Percentiles rank a stretch among this genome's conserved stretches.
phyloP scores from a whole-genome alignment of 2,888 invertebrate genomes.

The Himalopsyche anomala region DNA sequence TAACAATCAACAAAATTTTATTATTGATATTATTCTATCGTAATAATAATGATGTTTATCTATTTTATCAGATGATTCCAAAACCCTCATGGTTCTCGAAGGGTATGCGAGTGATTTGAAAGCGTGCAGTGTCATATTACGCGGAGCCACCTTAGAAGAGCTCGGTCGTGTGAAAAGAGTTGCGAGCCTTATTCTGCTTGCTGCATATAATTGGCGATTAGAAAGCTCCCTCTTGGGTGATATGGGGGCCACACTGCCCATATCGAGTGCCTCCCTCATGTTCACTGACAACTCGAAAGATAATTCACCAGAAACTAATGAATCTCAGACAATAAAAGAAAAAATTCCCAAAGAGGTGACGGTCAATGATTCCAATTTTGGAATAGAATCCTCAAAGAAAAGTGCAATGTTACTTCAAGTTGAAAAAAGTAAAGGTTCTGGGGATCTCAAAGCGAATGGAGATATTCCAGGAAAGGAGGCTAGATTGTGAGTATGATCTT shows the following conservation, averaged over 20 bases:
- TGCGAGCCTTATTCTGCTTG: slow-evolving; percentile 87
- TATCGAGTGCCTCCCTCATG: slow-evolving; percentile 69
- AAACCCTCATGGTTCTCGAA: slow-evolving; percentile 96
- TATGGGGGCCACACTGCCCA: slow-evolving; percentile 79
- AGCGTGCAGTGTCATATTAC: slow-evolving; percentile 90
- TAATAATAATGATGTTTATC: neutral
- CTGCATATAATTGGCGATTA: slow-evolving; percentile 93
- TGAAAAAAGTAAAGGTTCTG: slow-evolving; percentile 41
- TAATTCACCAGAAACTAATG: slow-evolving; percentile 68
- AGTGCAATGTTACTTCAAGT: neutral
- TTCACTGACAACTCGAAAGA: slow-evolving; percentile 72
- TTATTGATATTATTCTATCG: too few relatives aligned
- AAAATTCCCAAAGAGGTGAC: slow-evolving; percentile 4
- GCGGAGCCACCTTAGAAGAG: slow-evolving; percentile 86
- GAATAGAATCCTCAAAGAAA: neutral
- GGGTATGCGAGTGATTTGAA: slow-evolving; percentile 89
- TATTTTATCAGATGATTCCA: slow-evolving; percentile 77
- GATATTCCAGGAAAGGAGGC: slow-evolving; percentile 29
- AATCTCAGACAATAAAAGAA: slow-evolving; percentile 59
- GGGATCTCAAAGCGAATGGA: slow-evolving; percentile 41
- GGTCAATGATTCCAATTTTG: neutral
- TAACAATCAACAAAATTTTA: neutral
- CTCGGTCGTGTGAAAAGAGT: slow-evolving; percentile 89
- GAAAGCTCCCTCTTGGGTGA: slow-evolving; percentile 95
- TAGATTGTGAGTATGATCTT: slow-evolving; percentile 23